A percentile compares a stretch with the other conserved stretches of the same genome.
phyloP scores from a whole-genome alignment of 2,113 vertebrate genomes.

The Oncorhynchus mykiss region DNA sequence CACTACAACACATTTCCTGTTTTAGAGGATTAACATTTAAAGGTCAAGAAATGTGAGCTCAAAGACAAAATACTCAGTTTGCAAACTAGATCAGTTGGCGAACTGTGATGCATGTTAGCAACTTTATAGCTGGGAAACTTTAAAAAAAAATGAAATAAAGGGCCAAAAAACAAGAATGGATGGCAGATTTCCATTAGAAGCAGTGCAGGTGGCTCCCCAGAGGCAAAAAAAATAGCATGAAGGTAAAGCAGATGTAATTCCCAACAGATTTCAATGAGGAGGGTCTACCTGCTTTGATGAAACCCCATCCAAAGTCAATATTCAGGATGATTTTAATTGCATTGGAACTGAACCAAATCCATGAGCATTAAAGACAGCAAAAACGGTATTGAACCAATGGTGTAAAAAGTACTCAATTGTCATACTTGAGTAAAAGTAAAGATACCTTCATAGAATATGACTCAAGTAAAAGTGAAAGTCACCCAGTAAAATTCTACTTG shows the following conservation, averaged over 20 bases:
- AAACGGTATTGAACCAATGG: neutral
- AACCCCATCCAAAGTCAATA: slow-evolving; percentile 29
- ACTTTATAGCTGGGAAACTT: neutral
- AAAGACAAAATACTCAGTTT: no score
- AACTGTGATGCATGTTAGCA: neutral
- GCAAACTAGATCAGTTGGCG: neutral
- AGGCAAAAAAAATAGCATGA: neutral
- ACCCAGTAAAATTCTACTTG: no score
- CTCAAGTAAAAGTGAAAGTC: no score
- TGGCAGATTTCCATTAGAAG: neutral
- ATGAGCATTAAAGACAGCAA: slow-evolving; percentile 16
- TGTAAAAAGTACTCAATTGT: no score
- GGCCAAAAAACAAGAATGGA: neutral
- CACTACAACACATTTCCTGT: no score
- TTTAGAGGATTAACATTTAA: no score
- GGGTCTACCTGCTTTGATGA: slow-evolving; percentile 24
- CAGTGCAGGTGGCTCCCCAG: neutral
- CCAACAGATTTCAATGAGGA: slow-evolving; percentile 1
- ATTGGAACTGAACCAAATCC: slow-evolving; percentile 38
- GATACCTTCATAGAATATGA: no score
- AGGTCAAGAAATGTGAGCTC: no score
- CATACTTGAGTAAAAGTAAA: no score
- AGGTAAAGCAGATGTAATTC: neutral
- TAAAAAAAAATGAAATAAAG: neutral
- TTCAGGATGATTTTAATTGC: slow-evolving; percentile 39